Evolutionary conservation across 2,888 invertebrate genomes (phyloP), one percentile per base, ranked within the genome.

Genomic region (Zelleria hepariella): DNA sequence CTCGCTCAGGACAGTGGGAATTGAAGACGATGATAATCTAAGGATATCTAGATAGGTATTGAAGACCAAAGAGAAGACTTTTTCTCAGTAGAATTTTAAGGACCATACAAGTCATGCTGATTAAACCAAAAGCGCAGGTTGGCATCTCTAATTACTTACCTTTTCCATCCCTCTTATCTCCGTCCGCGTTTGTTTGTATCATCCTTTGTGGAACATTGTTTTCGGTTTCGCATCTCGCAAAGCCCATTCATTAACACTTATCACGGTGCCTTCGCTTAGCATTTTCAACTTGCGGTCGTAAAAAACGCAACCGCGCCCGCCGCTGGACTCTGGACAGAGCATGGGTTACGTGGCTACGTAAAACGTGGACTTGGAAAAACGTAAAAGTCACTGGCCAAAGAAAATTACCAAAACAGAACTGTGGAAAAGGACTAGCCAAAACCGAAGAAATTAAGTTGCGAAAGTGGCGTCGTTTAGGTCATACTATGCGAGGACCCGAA

Each of bases 271-370:
- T 18, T 18, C 15, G 8, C 8, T 21, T 51, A 18, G 23, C 76
- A 78, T 74, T 42, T 70, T 77, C 73, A 76, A 75, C 74, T 80
- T 78, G 20, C 0, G 51, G 23, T 63, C 69, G 67, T 75, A 73
- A 76, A 42, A 75, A 73, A 70, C 71, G 68, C 63, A 67, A 68
- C 68, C 73, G 65, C 70, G 68, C 64, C 62, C 62, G 66, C 68
- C 69, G 67, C 73, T 68, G 65, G 68, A 71, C 69, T 67, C 73
- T 68, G 65, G 68, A 71, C 74, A 70, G 71, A 74, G 73, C 74
- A 70, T 15, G 8, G 26, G n/a, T 25, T 26, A 25, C 70, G 67
- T 65, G 63, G 51, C 59, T 62, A 61, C 69, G 25, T n/a, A 61
- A 15, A 68, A 62, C 69, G 23, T 49, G 68, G 61, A 70, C 63